Evolutionary conservation across 2,888 invertebrate species (phyloP), one percentile per base, ranked within the genome.

Genomic region (Acheta domesticus): DNA sequence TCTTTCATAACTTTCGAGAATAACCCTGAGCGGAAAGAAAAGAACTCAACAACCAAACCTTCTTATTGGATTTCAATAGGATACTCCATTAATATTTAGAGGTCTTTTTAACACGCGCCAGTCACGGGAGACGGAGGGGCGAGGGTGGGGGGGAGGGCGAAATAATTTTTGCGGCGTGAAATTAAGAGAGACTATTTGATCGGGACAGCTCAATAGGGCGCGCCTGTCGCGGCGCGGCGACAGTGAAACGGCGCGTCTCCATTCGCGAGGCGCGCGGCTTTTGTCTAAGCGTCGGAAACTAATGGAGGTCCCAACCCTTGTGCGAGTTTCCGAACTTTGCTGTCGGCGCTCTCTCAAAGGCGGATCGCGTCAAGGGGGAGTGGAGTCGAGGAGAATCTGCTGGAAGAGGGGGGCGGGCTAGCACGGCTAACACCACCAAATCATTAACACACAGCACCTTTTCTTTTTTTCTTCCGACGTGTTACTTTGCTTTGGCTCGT

Each of bases 61-160:
- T 62, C 62, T 62, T 62, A 62, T 62, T 62, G 62, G 62, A 62
- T 62, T 62, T 62, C 62, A 19, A 14, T 14, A 62, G n/a, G 62
- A 36, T n/a, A n/a, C n/a, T 62, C 62, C 62, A 62, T 62, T 62
- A 62, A 62, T 62, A 62, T 62, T 62, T 62, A 62, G 62, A 62
- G 12, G 16, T 62, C n/a, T 62, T 36, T 36, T 36, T 36, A 36
- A 36, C 36, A 1, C 36, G 36, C 5, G 36, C 36, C 36, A 36
- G 36, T 8, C 36, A 36, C 36, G 36, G 62, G 62, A 14, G 14
- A n/a, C 62, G 16, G 62, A 11, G n/a, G 14, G 62, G 62, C 14
- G 62, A 16, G 16, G 62, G 62, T 62, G 1, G 16, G 16, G 14
- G 62, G 16, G 62, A n/a, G 16, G 14, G 62, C 62, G 62, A n/a